phyloP scores from a whole-genome alignment of 2,113 vertebrate species.

The Zeus faber region DNA sequence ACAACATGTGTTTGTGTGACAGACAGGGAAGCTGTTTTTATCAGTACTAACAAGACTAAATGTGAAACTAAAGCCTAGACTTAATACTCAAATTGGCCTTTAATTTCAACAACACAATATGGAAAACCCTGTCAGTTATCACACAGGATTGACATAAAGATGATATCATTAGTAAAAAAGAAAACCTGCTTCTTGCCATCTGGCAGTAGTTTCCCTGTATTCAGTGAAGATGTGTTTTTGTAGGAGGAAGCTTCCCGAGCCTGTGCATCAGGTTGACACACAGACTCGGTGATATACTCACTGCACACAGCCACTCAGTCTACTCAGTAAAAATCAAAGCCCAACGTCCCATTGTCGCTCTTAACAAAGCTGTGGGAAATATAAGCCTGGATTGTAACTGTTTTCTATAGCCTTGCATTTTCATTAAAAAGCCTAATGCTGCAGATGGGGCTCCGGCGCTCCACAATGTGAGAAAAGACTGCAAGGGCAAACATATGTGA shows the following conservation, averaged over 20 bases:
- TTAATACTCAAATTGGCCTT: no score
- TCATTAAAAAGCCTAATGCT: constrained; percentile 67
- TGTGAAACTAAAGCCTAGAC: no score
- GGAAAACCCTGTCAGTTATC: no score
- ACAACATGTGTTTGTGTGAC: no score
- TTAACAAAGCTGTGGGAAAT: constrained; percentile 69
- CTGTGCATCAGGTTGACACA: constrained; percentile 59
- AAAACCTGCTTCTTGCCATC: no score
- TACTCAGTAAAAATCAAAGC: constrained; percentile 64
- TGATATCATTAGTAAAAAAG: no score
- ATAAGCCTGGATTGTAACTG: constrained; percentile 71
- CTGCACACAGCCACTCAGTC: constrained; percentile 62
- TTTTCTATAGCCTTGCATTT: constrained; percentile 72
- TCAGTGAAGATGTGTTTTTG: constrained; percentile 10
- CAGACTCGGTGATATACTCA: constrained; percentile 62
- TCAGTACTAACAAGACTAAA: no score
- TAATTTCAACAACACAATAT: no score
- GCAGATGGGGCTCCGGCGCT: constrained; percentile 73
- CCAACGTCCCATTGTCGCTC: constrained; percentile 63
- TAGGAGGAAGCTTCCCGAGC: constrained; percentile 9
- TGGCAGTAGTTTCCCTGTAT: constrained; percentile 9
- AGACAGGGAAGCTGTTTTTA: no score
- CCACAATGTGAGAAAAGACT: constrained; percentile 67
- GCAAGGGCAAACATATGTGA: constrained; percentile 82
- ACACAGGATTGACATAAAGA: no score